Evolutionary conservation across 2,113 vertebrate species (phyloP), one percentile per base, ranked within the genome.

Genomic region (Tauraco erythrolophus): DNA sequence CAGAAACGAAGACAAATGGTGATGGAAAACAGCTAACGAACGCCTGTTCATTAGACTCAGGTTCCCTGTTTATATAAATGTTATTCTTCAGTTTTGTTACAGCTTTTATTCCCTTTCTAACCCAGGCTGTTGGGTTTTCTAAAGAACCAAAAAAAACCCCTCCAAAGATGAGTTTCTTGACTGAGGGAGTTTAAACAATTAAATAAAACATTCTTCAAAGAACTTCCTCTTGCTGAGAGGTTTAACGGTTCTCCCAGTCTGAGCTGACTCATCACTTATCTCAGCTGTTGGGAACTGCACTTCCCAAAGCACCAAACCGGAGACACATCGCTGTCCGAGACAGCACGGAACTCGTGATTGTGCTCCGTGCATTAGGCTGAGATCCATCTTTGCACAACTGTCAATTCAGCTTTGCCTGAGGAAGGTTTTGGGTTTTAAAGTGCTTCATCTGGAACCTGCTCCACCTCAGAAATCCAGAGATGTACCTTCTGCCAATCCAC

Each of bases 311-410:
- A 31, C 2, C 11, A 6, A n/a, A 25, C 48, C 33, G 62, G 7
- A 6, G 0, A 13, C 4, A 30, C 6, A 1, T 1, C 4, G n/a
- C 24, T 50, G 27, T 6, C 25, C 3, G 2, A 48, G 30, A 24
- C 43, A 39, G 30, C 53, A 19, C 0, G 0, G 37, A 12, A 2
- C 45, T 24, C 4, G 8, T 6, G 19, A n/a, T 1, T 4, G 13
- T 5, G 66, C 39, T 15, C 37, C 21, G 1, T 16, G 53, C 30
- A 4, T 14, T 5, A 56, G 56, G 23, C 30, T 33, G 35, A 69
- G 35, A 24, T 14, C 43, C 14, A 16, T 3, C 74, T 24, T 18
- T 9, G 18, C 19, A 12, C 33, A 53, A 58, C 27, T 3, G 1
- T 33, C 31, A 33, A 16, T 3, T 51, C 69, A 28, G 1, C 51